Evolutionary conservation across 2,888 invertebrate species (phyloP).

Genomic region (Pollenia griseotomentosa): DNA sequence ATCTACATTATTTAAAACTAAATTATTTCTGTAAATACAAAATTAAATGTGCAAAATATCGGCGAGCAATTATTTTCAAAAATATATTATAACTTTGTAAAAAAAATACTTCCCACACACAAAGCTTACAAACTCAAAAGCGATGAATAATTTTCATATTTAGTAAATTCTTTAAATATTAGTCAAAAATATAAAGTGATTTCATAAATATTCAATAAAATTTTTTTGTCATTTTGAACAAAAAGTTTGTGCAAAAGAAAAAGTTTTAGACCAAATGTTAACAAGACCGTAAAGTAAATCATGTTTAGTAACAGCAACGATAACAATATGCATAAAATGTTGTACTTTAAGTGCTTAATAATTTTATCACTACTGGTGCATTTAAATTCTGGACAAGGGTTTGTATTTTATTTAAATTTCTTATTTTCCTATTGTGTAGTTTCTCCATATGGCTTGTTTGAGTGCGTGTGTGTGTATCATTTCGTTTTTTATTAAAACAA

Average conservation of each 20-base stretch:
- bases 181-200: constrained; percentile 37
- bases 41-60: constrained; percentile 5
- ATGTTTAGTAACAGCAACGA: constrained; percentile 56
- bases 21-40: not conserved
- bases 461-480: not conserved
- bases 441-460: not conserved
- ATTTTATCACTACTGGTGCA: constrained; percentile 71
- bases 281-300: constrained; percentile 65
- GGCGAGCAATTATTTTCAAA: not conserved
- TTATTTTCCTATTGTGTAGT: constrained; percentile 7
- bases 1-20: constrained; percentile 10
- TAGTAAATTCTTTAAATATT: constrained; percentile 23
- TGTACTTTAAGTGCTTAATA: constrained; percentile 66
- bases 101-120: constrained; percentile 55
- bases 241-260: constrained; percentile 36
- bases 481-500: constrained; percentile 17
- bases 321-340: constrained; percentile 59
- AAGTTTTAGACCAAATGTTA: constrained; percentile 64
- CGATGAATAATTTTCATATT: constrained; percentile 49
- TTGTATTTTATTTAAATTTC: constrained; percentile 67
- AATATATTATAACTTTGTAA: not conserved
- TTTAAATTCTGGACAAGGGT: constrained; percentile 75
- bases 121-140: not conserved
- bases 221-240: constrained; percentile 5
- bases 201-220: constrained; percentile 25